Conservation (phyloP, 2,113 vertebrate genomes). For the Mungos mungo region DNA sequence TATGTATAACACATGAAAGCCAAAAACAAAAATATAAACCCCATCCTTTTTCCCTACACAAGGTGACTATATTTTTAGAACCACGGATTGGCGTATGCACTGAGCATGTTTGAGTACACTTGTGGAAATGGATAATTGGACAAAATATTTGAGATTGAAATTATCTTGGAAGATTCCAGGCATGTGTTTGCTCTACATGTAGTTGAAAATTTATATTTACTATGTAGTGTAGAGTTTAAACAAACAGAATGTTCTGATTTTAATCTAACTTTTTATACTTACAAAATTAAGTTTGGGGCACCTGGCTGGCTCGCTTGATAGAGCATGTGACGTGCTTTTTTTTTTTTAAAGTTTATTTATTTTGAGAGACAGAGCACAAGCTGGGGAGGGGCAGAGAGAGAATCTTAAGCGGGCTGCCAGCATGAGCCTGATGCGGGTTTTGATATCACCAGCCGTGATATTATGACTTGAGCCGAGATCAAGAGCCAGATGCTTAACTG, state of each 20-base stretch:
- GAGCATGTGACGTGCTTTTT: not conserved
- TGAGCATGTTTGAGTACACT: not conserved
- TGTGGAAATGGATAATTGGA: not conserved
- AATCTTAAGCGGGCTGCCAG: too few relatives aligned
- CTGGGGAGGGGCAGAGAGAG: too few relatives aligned
- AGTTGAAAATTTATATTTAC: not conserved
- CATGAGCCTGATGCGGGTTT: too few relatives aligned
- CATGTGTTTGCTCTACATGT: not conserved
- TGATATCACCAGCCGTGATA: too few relatives aligned
- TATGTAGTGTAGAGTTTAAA: not conserved
- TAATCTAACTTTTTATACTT: constrained; percentile 23
- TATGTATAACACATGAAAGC: not conserved
- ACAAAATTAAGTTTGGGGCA: not conserved
- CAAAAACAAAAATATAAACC: not conserved
- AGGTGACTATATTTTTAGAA: constrained; percentile 4
- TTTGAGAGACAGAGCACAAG: too few relatives aligned
- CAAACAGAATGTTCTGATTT: not conserved
- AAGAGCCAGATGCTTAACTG: too few relatives aligned
- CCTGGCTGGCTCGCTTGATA: not conserved
- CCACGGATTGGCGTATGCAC: not conserved
- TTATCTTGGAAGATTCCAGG: not conserved
- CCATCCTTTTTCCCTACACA: not conserved
- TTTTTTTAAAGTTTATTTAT: too few relatives aligned
- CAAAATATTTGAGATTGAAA: constrained; percentile 16
- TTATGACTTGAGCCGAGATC: too few relatives aligned